Percentiles rank a stretch among this genome's conserved stretches.
These are phyloP conservation scores for Coleophora flavipennella DNA, from an alignment of 2,888 invertebrate species.

Conservation along the genomic window DNA sequence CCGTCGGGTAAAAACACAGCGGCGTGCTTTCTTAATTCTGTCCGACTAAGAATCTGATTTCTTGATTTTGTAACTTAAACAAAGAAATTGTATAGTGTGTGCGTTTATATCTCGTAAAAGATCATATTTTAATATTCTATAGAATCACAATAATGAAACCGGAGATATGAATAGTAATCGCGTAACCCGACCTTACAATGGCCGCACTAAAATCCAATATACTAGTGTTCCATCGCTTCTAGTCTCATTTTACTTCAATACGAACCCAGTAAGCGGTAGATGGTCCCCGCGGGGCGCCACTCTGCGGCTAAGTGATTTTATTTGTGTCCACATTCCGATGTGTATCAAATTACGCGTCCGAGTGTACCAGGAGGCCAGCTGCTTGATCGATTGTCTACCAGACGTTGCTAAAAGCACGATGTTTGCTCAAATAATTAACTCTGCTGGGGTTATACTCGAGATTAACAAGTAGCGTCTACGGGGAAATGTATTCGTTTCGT, in stretches of 20 bases:
- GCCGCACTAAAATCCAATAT: conserved; percentile 5
- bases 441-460: conserved; percentile 13
- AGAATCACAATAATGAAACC: too few species aligned
- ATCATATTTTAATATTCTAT: neutral
- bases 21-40: too few species aligned
- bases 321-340: conserved; percentile 70
- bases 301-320: conserved; percentile 68
- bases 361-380: conserved; percentile 40
- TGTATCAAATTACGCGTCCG: conserved; percentile 65
- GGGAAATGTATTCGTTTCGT: too few species aligned
- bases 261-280: conserved; percentile 41
- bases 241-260: conserved; percentile 19
- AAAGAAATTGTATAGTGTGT: too few species aligned
- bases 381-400: conserved; percentile 58
- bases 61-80: too few species aligned
- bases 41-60: too few species aligned
- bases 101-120: too few species aligned
- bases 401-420: conserved; percentile 52
- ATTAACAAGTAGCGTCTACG: neutral
- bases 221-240: conserved; percentile 19
- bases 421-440: conserved; percentile 45
- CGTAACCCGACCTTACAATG: too few species aligned
- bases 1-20: too few species aligned
- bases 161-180: too few species aligned
- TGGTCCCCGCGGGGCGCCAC: conserved; percentile 62